Base-by-base conservation (phyloP, 2,888 invertebrate species). In the Drosophila aldrichi region DNA sequence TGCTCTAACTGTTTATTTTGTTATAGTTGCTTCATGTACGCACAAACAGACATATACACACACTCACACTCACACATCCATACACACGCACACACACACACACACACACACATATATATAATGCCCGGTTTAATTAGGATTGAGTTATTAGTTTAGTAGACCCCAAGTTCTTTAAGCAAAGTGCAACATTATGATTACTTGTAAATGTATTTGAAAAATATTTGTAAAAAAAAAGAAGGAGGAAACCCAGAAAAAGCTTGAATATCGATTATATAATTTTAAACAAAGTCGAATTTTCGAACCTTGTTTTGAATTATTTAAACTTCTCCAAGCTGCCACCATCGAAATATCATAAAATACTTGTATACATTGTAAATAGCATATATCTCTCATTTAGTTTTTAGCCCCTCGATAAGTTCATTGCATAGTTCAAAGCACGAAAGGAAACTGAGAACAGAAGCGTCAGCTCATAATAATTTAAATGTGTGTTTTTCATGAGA, bases 161-260 rank as follows among this genome's bases (percentile, higher is more conserved):
- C 55, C 55, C 61, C 65, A 44, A 65, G 61, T 77, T 46, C 60
- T 61, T 68, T 70, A 70, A 81, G 74, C 59, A 77, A 71, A 79
- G 88, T 85, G 88, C 83, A 84, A 84, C 78, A 82, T 85, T 82
- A 82, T 70, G 62, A 77, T 84, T 72, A 71, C 78, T 71, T 66
- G 49, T 78, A 70, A 61, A 58, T 62, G 49, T 72, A 68, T 43
- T 65, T 59, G 54, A 44, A 67, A 49, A 52, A 66, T 62, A 69
- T 46, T 63, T 51, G 54, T 63, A 43, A 59, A 44, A 52, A 73
- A 38, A 51, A 44, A 65, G 6, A 29, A 48, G 29, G 6, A 36
- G 14, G 14, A 36, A 44, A 14, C 7, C 22, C 6, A 32, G 43
- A 44, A 56, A 62, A 65, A 46, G 44, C 51, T 62, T 62, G 59